Evolutionary conservation across 2,113 vertebrate species (phyloP).

Genomic region (Catagonus wagneri): DNA sequence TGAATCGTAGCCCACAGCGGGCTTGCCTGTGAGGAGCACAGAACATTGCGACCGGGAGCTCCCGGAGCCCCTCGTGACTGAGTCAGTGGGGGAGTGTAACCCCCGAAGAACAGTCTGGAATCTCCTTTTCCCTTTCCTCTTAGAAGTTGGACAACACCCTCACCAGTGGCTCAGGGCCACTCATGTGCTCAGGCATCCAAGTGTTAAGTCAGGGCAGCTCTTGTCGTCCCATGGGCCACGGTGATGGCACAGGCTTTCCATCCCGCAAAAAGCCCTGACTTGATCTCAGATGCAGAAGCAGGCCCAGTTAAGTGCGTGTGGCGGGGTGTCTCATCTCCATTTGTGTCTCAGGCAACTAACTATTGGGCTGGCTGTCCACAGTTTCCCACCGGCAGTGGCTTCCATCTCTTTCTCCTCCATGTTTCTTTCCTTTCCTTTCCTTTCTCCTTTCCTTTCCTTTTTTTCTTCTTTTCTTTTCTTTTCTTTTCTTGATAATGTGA

Average conservation of each 20-base stretch:
- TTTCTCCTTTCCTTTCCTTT: too few relatives aligned
- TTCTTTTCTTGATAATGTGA: conserved; percentile 27
- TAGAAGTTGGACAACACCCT: neutral
- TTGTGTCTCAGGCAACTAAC: conserved; percentile 41
- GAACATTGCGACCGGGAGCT: neutral
- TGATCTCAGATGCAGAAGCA: neutral
- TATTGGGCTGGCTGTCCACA: neutral
- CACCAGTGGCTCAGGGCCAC: neutral
- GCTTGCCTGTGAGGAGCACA: neutral
- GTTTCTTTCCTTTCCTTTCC: conserved; percentile 68
- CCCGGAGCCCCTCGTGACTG: neutral
- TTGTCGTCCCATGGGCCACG: neutral
- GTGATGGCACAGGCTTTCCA: neutral
- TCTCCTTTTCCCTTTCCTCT: neutral
- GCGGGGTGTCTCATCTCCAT: neutral
- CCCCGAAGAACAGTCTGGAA: neutral
- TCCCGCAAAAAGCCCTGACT: neutral
- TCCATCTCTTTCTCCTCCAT: neutral
- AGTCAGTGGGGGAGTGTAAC: neutral
- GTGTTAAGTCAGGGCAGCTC: neutral
- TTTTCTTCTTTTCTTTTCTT: too few relatives aligned
- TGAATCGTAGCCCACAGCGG: neutral
- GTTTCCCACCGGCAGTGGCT: neutral
- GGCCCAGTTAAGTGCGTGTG: neutral
- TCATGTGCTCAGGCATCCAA: neutral